Evolutionary conservation across 2,888 invertebrate species (phyloP).

Genomic region (Drosophila kambysellisi): DNA sequence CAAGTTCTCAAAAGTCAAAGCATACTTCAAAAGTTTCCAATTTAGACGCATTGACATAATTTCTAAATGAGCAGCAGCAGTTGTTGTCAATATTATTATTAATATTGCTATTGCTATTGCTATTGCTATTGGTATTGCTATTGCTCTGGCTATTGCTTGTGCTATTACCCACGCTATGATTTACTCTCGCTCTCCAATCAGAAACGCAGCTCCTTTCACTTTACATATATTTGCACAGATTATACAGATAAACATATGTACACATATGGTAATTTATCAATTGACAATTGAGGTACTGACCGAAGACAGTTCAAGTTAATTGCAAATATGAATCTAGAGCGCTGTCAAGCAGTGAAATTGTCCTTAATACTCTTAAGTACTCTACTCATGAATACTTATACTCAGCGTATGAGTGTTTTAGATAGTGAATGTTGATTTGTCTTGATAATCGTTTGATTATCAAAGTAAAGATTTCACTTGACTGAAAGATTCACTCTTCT

Average conservation of each 20-base stretch:
- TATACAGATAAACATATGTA: neutral
- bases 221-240: conserved; percentile 41
- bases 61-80: conserved; percentile 30
- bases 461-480: neutral
- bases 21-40: conserved; percentile 54
- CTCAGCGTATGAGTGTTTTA: neutral
- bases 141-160: conserved; percentile 3
- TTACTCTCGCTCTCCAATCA: conserved; percentile 55
- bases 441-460: neutral
- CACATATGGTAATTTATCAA: conserved; percentile 50
- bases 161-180: conserved; percentile 35
- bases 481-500: conserved; percentile 14
- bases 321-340: conserved; percentile 47
- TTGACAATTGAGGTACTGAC: conserved; percentile 64
- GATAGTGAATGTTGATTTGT: neutral
- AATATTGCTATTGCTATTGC: neutral
- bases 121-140: neutral
- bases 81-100: conserved; percentile 1
- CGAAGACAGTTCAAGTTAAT: conserved; percentile 65
- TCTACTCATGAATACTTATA: neutral
- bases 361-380: conserved; percentile 59
- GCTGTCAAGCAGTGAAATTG: conserved; percentile 77
- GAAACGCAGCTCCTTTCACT: conserved; percentile 69
- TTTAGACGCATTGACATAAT: conserved; percentile 69
- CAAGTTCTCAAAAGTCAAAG: conserved; percentile 24